Evolutionary conservation across 2,888 invertebrate species (phyloP), one percentile per base, ranked within the genome.

Genomic region (Mesorhabditis spiculigera): DNA sequence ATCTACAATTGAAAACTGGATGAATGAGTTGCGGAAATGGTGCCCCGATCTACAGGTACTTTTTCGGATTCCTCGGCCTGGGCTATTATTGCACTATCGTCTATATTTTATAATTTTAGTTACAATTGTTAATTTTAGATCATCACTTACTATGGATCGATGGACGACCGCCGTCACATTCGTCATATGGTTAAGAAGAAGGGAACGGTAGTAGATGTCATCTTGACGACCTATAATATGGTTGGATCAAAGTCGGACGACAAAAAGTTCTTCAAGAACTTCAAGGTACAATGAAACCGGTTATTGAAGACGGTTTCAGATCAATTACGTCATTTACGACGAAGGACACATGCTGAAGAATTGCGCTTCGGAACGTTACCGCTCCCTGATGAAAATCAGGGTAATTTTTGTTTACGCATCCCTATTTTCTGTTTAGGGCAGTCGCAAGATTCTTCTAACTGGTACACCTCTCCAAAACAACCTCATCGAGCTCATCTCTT

Each of bases 391-490:
- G 78, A 80, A 79, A 71, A 77, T 82, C 64, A 75, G 71, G 72
- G 81, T 78, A 45, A 16, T 43, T 13, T 6, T 5, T 6, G 16
- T 65, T 65, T 28, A 45, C 5, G 13, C 13, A 4, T 45, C 43
- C 43, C 43, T 16, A 44, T 13, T 41, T 4, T 4, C 63, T 71
- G 88, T 88, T 16, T 86, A 92, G 91, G 93, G 94, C 0, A 90
- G 91, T 82, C 91, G 92, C 86, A 90, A 95, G 45, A 90, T 96
- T 50, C 89, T 97, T 10, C 88, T 97, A 42, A 97, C 96, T 0
- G 97, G 96, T 4, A 97, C 96, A 0, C 96, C 96, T 0, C 88
- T 97, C 4, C 96, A 97, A 87, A 97, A 97, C 88, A 96, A 95
- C 87, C 89, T 97, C 50, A 87, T 96, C 64, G 96, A 97, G 87